phyloP scores from a whole-genome alignment of 2,797 vertebrate species.

The Anomalospiza imberbis region DNA sequence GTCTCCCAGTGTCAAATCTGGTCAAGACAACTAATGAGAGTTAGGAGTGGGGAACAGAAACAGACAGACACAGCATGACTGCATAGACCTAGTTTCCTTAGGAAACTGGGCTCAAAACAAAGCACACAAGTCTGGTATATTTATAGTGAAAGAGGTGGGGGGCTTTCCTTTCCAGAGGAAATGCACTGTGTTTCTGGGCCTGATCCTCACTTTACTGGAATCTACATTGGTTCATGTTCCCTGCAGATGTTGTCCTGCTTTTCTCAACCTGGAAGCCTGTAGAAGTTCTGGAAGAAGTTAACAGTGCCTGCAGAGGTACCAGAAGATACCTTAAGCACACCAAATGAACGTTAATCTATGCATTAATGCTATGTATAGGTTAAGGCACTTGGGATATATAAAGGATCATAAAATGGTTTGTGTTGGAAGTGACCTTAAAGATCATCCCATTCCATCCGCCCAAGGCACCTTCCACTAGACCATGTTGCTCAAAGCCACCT shows the following conservation, averaged over 20 bases:
- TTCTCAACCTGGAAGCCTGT: not conserved
- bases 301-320: not conserved
- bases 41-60: constrained; percentile 18
- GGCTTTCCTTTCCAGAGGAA: constrained; percentile 52
- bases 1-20: not conserved
- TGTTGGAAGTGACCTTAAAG: not conserved
- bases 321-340: not conserved
- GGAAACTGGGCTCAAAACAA: constrained; percentile 62
- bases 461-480: not conserved
- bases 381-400: not conserved
- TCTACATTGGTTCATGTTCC: not conserved
- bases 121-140: constrained; percentile 8
- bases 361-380: not conserved
- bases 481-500: not conserved
- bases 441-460: not conserved
- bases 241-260: not conserved
- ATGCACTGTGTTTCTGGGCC: not conserved
- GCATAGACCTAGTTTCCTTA: constrained; percentile 46
- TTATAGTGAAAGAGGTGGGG: constrained; percentile 23
- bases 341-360: not conserved
- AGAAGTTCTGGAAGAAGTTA: not conserved
- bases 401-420: not conserved
- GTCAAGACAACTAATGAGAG: not conserved
- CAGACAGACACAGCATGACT: constrained; percentile 45
- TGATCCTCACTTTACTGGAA: constrained; percentile 1